phyloP scores from a whole-genome alignment of 2,797 vertebrate species.

The Chelmon rostratus region DNA sequence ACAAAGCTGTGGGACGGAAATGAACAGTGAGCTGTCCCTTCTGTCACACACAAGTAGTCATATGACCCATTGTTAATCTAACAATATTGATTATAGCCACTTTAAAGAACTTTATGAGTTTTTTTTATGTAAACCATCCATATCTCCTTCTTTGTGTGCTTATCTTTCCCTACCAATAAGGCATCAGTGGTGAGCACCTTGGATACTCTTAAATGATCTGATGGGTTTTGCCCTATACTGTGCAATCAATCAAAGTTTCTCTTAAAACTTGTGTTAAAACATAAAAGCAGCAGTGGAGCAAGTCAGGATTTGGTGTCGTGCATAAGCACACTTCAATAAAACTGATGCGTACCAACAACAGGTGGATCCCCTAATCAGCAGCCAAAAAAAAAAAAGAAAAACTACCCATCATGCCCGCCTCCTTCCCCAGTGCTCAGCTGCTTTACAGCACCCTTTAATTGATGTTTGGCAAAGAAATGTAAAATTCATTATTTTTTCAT shows the following conservation, averaged over 20 bases:
- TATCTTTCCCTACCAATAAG: background rate
- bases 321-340: background rate
- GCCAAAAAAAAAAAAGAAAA: background rate
- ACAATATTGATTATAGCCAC: background rate
- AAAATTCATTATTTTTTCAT: too few relatives aligned
- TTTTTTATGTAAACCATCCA: background rate
- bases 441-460: background rate
- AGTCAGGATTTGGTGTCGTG: background rate
- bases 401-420: background rate
- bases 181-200: background rate
- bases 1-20: background rate
- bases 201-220: background rate
- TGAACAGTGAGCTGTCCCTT: background rate
- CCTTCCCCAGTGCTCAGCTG: background rate
- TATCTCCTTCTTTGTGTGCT: background rate
- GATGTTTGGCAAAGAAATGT: background rate
- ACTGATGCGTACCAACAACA: background rate
- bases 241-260: background rate
- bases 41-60: background rate
- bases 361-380: background rate
- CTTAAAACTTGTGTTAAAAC: background rate
- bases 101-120: background rate
- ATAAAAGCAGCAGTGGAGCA: background rate
- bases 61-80: background rate
- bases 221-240: background rate